phyloP scores from a whole-genome alignment of 2,888 invertebrate species.

The Pharmacophagus antenor region DNA sequence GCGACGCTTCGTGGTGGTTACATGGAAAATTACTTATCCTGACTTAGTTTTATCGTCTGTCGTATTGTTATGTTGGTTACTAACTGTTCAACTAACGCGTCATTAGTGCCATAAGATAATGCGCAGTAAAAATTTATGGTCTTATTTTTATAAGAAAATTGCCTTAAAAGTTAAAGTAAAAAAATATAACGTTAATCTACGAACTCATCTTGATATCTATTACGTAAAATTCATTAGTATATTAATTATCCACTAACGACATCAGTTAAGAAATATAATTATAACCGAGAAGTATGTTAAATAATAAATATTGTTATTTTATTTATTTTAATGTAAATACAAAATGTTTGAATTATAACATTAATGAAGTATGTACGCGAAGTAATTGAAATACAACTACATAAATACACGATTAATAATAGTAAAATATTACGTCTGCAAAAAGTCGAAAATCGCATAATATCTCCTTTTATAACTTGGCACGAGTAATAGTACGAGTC shows the following conservation, averaged over 20 bases:
- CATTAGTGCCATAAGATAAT: conserved; percentile 46
- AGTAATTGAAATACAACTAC: not conserved
- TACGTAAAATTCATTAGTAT: not conserved
- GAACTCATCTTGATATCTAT: not conserved
- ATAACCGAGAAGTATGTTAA: not conserved
- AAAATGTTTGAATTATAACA: not conserved
- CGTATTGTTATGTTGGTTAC: conserved; percentile 65
- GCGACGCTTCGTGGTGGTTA: conserved; percentile 52
- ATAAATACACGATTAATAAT: not conserved
- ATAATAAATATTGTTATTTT: not conserved
- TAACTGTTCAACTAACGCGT: conserved; percentile 52
- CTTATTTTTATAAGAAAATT: conserved; percentile 30
- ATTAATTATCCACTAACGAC: not conserved
- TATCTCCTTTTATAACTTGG: conserved; percentile 24
- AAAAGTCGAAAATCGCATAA: not conserved
- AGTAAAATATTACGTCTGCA: not conserved
- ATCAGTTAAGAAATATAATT: not conserved
- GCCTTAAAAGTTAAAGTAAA: conserved; percentile 5
- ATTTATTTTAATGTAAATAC: not conserved
- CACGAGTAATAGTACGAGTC: conserved; percentile 11
- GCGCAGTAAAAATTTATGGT: conserved; percentile 26
- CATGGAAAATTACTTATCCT: conserved; percentile 78
- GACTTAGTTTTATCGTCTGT: conserved; percentile 72
- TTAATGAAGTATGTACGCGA: not conserved
- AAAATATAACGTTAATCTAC: not conserved